These are phyloP conservation scores for Tapirus terrestris DNA, from an alignment of 2,113 vertebrate genomes.

Conservation along the genomic window DNA sequence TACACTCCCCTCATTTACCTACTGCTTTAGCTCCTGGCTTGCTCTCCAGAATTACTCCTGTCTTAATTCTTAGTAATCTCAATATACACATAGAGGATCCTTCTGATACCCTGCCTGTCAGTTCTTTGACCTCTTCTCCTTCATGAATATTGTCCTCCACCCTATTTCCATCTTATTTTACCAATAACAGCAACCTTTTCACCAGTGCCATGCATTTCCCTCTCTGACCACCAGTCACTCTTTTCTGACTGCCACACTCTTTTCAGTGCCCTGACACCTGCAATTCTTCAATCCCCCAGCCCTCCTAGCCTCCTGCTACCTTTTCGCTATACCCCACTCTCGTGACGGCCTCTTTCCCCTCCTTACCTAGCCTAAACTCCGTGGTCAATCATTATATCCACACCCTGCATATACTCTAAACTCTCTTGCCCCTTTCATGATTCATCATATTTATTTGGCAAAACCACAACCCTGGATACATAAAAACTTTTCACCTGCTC, in stretches of 20 bases:
- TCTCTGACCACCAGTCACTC: not conserved
- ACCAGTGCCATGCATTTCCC: not conserved
- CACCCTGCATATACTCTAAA: not conserved
- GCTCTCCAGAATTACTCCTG: not conserved
- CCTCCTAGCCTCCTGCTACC: not conserved
- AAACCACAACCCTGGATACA: not conserved
- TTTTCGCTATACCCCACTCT: not conserved
- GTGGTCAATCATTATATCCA: not conserved
- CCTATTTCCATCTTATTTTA: not conserved
- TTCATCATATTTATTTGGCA: not conserved
- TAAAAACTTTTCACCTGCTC: not conserved
- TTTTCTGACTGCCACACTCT: not conserved
- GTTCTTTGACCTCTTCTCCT: not conserved
- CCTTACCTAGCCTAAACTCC: not conserved
- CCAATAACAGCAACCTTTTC: not conserved
- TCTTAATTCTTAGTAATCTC: not conserved
- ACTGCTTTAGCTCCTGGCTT: not conserved
- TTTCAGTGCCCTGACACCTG: not conserved
- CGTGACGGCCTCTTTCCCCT: not conserved
- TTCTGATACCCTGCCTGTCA: not conserved
- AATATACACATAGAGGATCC: not conserved
- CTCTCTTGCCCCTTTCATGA: not conserved
- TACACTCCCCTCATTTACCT: no score
- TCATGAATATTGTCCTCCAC: not conserved
- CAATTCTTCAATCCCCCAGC: not conserved